Evolutionary conservation across 2,113 vertebrate genomes (phyloP).

Genomic region (Leiothrix lutea): DNA sequence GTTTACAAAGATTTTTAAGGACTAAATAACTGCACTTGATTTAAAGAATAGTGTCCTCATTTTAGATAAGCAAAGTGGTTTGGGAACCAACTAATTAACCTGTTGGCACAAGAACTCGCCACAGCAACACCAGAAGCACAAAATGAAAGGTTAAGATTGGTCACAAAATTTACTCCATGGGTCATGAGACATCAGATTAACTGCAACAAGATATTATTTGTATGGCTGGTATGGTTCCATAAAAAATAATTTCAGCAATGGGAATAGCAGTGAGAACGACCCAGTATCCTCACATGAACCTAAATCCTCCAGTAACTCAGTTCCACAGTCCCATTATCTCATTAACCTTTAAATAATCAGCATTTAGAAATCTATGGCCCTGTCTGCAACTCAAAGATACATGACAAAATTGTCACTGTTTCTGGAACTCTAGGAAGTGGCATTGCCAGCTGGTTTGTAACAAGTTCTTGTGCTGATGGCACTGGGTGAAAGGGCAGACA

Average conservation of each 20-base stretch:
- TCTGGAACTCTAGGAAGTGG: background rate
- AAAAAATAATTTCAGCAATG: background rate
- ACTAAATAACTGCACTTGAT: background rate
- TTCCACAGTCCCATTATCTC: background rate
- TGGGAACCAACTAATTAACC: background rate
- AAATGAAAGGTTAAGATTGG: background rate
- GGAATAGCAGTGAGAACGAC: background rate
- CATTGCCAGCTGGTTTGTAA: background rate
- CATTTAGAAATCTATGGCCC: background rate
- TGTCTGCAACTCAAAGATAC: background rate
- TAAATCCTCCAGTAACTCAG: background rate
- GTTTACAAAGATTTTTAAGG: background rate
- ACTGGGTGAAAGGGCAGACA: background rate
- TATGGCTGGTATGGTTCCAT: background rate
- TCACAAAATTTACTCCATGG: background rate
- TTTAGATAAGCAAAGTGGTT: background rate
- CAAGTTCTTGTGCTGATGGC: background rate
- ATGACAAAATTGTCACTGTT: background rate
- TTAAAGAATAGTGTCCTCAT: background rate
- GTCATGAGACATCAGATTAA: background rate
- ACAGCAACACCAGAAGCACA: slow-evolving; percentile 7
- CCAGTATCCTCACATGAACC: background rate
- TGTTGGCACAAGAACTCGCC: background rate
- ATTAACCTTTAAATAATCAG: background rate
- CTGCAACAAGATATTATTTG: background rate